A percentile compares a stretch with the other conserved stretches of the same genome.
These are phyloP conservation scores for Prosapia bicincta DNA, from an alignment of 2,888 invertebrate genomes.

Conservation along the genomic window DNA sequence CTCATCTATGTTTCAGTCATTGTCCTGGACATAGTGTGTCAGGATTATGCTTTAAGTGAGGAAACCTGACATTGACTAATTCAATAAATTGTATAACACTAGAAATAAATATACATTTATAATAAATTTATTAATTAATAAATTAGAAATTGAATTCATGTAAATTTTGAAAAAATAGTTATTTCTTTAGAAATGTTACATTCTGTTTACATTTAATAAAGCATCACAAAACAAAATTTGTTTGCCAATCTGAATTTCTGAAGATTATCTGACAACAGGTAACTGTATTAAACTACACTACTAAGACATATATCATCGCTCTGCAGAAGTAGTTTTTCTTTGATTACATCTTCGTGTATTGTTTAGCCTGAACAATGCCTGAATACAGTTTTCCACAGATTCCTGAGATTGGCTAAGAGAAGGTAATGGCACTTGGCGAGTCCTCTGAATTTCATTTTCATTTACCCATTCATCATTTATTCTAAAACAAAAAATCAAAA, in stretches of 20 bases:
- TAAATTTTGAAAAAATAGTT: no score
- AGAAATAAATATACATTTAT: no score
- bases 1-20: no score
- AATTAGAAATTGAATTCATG: no score
- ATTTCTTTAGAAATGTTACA: not conserved
- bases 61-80: no score
- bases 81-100: no score
- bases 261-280: not conserved
- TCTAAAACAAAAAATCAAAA: constrained; percentile 51
- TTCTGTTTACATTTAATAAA: not conserved
- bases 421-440: constrained; percentile 42
- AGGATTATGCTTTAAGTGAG: no score
- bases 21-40: no score
- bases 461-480: constrained; percentile 84
- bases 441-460: constrained; percentile 52
- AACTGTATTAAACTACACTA: not conserved
- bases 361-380: not conserved
- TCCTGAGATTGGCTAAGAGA: not conserved
- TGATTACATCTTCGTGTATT: not conserved
- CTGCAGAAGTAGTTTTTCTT: not conserved
- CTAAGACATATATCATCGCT: not conserved
- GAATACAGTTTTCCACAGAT: not conserved
- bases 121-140: no score
- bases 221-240: not conserved
- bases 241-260: not conserved